These are phyloP conservation scores for Lasiommata megera DNA, from an alignment of 2,888 invertebrate genomes.

Conservation along the genomic window DNA sequence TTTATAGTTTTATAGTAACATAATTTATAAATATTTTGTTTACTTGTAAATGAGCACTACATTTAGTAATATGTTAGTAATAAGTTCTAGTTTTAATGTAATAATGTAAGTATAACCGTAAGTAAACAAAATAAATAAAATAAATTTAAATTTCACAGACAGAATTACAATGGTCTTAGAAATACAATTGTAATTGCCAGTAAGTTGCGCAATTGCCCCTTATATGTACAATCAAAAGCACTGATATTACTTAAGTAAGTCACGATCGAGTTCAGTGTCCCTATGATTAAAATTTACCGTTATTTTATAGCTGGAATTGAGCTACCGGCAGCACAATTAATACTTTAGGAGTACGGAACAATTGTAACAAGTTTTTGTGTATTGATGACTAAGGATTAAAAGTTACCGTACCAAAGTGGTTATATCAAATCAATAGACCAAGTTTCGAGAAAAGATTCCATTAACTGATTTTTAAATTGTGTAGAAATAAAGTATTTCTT, in stretches of 20 bases:
- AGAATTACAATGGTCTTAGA: not conserved
- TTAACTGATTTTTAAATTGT: too few species aligned
- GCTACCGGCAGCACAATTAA: slow-evolving; percentile 17
- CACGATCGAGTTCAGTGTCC: slow-evolving; percentile 23
- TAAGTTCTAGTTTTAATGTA: too few species aligned
- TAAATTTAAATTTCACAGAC: not conserved
- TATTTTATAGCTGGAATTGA: slow-evolving; percentile 20
- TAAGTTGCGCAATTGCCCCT: not conserved
- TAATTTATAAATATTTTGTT: too few species aligned
- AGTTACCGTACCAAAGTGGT: not conserved
- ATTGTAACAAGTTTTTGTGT: not conserved
- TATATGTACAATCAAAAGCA: slow-evolving; percentile 10
- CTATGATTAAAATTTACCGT: slow-evolving; percentile 8
- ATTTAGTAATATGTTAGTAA: too few species aligned
- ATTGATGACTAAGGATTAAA: not conserved
- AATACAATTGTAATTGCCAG: not conserved
- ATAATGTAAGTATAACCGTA: too few species aligned
- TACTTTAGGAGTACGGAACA: slow-evolving; percentile 6
- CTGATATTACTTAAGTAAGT: not conserved
- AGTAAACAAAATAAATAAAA: too few species aligned
- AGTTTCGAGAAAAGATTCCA: too few species aligned
- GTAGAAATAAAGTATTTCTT: too few species aligned
- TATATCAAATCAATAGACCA: not conserved
- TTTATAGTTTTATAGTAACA: too few species aligned
- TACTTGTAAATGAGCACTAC: too few species aligned